These are phyloP conservation scores for Metridium senile DNA, from an alignment of 92 coral and sea anemone species.

Conservation along the genomic window DNA sequence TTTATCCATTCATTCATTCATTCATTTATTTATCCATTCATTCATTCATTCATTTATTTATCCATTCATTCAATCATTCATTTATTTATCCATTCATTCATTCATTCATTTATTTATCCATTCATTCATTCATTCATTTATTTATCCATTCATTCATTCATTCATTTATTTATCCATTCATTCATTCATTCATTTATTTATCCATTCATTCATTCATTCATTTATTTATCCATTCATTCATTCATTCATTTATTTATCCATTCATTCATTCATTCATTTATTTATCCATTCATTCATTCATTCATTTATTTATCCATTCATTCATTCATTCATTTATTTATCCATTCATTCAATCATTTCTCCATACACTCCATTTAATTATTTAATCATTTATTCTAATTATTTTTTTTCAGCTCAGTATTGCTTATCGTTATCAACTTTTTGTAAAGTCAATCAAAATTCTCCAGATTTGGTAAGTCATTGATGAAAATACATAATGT, in stretches of 20 bases:
- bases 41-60: too few relatives aligned
- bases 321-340: neutral
- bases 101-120: neutral
- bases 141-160: neutral
- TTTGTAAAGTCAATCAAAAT: neutral
- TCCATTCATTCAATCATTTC: neutral
- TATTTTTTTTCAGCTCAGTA: neutral
- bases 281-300: neutral
- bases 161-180: neutral
- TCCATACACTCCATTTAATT: neutral
- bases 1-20: neutral
- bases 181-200: neutral
- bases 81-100: neutral
- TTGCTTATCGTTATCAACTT: neutral
- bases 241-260: neutral
- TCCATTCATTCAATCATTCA: neutral
- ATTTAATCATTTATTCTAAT: neutral
- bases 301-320: neutral
- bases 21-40: neutral
- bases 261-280: neutral
- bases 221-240: neutral
- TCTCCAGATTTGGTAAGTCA: neutral
- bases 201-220: neutral
- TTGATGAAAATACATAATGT: too few relatives aligned
- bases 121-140: neutral